These are phyloP conservation scores for Delichon dasypus DNA, from an alignment of 2,797 vertebrate genomes.

Conservation along the genomic window DNA sequence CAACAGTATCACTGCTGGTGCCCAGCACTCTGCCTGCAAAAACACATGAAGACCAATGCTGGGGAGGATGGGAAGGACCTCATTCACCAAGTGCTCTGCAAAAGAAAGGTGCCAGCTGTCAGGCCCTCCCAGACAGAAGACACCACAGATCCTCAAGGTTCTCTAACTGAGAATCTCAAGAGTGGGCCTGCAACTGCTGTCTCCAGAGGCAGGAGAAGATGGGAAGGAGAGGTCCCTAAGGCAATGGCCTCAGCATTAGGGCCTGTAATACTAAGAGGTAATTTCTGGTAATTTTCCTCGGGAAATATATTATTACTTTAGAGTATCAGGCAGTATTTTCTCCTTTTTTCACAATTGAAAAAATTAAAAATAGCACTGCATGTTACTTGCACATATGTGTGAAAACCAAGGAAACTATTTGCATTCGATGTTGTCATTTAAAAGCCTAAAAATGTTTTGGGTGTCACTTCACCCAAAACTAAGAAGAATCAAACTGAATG, in stretches of 20 bases:
- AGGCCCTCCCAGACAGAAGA: neutral
- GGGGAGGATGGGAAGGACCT: neutral
- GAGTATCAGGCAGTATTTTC: neutral
- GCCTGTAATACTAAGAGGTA: neutral
- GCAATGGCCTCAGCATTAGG: neutral
- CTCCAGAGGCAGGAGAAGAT: neutral
- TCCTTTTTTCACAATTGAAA: neutral
- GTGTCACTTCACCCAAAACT: neutral
- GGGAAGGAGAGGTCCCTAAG: neutral
- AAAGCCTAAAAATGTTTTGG: neutral
- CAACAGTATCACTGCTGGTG: neutral
- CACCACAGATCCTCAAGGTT: neutral
- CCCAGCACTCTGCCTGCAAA: neutral
- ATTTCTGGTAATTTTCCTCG: conserved; percentile 1
- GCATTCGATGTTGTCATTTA: neutral
- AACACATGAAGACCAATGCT: neutral
- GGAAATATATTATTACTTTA: neutral
- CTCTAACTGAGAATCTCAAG: neutral
- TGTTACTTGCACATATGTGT: neutral
- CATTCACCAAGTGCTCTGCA: neutral
- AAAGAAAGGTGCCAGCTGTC: neutral
- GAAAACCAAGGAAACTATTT: neutral
- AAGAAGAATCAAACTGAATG: neutral
- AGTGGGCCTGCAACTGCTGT: neutral
- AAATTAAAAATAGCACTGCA: neutral